phyloP scores from a whole-genome alignment of 1,140 invertebrate species.

The Drosophila insularis region DNA sequence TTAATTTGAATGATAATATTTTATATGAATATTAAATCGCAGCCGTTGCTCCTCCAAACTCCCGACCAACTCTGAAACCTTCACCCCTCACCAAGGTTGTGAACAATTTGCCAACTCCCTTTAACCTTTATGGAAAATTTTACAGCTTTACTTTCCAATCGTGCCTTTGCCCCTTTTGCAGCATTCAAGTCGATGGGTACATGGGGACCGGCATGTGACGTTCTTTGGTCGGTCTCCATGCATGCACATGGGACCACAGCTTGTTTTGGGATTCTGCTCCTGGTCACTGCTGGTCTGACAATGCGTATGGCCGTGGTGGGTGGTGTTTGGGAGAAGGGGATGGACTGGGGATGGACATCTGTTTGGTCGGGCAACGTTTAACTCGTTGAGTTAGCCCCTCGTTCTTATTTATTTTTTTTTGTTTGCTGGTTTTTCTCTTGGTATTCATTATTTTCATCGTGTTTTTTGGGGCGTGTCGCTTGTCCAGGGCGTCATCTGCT shows the following conservation, averaged over 20 bases:
- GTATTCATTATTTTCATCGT: conserved; percentile 51
- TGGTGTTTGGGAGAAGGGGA: not conserved
- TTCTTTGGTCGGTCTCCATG: not conserved
- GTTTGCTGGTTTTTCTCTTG: conserved; percentile 22
- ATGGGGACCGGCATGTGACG: conserved; percentile 6
- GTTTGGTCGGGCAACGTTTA: conserved; percentile 12
- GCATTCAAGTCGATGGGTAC: conserved; percentile 6
- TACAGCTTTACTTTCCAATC: conserved; percentile 11
- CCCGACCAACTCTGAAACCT: not conserved
- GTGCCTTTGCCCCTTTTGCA: not conserved
- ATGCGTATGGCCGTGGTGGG: conserved; percentile 23
- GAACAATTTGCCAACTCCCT: not conserved
- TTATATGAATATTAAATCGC: not conserved
- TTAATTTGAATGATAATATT: conserved; percentile 3
- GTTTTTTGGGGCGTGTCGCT: conserved; percentile 34
- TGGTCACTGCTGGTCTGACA: conserved; percentile 48
- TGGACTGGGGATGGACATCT: conserved; percentile 5
- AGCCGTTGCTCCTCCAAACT: not conserved
- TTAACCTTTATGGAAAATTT: conserved; percentile 6
- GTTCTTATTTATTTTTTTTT: conserved; percentile 45
- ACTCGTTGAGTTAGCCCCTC: conserved; percentile 26
- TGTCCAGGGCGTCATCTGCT: conserved; percentile 47
- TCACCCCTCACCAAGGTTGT: not conserved
- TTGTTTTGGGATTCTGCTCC: conserved; percentile 17
- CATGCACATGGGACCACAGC: conserved; percentile 32